Percentiles rank a stretch among this genome's conserved stretches.
phyloP scores from a whole-genome alignment of 2,797 vertebrate species.

The Syngnathus acus region DNA sequence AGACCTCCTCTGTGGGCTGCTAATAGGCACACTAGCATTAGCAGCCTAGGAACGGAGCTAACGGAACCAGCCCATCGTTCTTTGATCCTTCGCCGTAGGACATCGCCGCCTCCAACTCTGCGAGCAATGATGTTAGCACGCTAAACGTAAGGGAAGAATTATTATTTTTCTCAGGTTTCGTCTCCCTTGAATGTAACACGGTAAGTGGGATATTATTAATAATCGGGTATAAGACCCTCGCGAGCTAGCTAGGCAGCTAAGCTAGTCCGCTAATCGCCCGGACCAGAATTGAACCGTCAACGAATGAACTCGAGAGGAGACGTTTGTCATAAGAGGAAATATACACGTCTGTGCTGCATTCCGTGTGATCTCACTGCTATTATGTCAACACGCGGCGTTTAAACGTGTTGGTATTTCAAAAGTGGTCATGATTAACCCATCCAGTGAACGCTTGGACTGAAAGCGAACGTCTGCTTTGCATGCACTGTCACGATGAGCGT shows the following conservation, averaged over 20 bases:
- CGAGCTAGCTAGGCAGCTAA: neutral
- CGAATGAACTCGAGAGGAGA: neutral
- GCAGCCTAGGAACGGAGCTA: conserved; percentile 35
- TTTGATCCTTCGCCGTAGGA: conserved; percentile 13
- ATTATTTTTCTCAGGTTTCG: neutral
- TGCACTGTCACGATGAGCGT: neutral
- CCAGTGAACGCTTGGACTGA: neutral
- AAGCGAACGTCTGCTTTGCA: neutral
- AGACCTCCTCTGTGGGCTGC: conserved; percentile 28
- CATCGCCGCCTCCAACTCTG: neutral
- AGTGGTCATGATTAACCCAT: neutral
- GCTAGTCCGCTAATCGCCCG: neutral
- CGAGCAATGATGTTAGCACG: conserved; percentile 8
- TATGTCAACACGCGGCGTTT: no score
- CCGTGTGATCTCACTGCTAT: neutral
- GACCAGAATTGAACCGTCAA: neutral
- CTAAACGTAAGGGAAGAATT: neutral
- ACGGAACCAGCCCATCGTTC: conserved; percentile 14
- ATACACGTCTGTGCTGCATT: neutral
- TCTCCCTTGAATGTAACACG: no score
- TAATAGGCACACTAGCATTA: conserved; percentile 39
- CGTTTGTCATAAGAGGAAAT: neutral
- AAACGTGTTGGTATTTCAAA: neutral
- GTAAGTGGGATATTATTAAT: neutral
- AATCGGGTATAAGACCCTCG: neutral